phyloP scores from a whole-genome alignment of 2,888 invertebrate species.

The Melikaiella ostensackeni region DNA sequence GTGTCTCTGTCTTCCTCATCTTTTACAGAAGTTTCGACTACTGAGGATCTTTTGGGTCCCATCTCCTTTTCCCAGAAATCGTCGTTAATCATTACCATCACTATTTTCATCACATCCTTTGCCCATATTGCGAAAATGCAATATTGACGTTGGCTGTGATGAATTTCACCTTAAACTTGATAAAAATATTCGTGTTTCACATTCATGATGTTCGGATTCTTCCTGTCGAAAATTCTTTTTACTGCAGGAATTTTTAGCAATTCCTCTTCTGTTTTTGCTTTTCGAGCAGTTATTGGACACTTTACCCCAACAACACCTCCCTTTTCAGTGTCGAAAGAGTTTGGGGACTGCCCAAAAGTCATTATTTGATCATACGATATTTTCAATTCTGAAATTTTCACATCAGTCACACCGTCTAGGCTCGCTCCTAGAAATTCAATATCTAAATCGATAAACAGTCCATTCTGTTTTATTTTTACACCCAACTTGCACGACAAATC shows the following conservation, averaged over 20 bases:
- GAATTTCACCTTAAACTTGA: slow-evolving; percentile 41
- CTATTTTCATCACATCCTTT: neutral
- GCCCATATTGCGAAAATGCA: slow-evolving; percentile 40
- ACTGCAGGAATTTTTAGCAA: slow-evolving; percentile 26
- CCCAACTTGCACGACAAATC: slow-evolving; percentile 33
- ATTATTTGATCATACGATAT: neutral
- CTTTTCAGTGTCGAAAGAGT: neutral
- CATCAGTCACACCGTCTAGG: slow-evolving; percentile 51
- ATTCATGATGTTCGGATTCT: too few relatives aligned
- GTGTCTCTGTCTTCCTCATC: too few relatives aligned
- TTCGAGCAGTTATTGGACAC: slow-evolving; percentile 39
- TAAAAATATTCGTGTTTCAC: slow-evolving; percentile 15
- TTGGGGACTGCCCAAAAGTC: neutral
- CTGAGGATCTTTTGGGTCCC: neutral
- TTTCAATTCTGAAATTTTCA: neutral
- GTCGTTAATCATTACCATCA: slow-evolving; percentile 29
- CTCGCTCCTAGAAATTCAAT: slow-evolving; percentile 46
- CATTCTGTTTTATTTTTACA: slow-evolving; percentile 39
- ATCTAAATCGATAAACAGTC: slow-evolving; percentile 48
- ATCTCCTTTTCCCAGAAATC: slow-evolving; percentile 39
- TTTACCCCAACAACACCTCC: slow-evolving; percentile 53
- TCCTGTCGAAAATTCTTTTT: slow-evolving; percentile 33
- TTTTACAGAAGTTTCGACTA: too few relatives aligned
- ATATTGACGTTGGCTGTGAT: slow-evolving; percentile 15
- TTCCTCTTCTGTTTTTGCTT: slow-evolving; percentile 42